Percentiles rank a stretch among this genome's conserved stretches.
Evolutionary conservation across 2,797 vertebrate species (phyloP).

Genomic region (Pipistrellus nathusii): DNA sequence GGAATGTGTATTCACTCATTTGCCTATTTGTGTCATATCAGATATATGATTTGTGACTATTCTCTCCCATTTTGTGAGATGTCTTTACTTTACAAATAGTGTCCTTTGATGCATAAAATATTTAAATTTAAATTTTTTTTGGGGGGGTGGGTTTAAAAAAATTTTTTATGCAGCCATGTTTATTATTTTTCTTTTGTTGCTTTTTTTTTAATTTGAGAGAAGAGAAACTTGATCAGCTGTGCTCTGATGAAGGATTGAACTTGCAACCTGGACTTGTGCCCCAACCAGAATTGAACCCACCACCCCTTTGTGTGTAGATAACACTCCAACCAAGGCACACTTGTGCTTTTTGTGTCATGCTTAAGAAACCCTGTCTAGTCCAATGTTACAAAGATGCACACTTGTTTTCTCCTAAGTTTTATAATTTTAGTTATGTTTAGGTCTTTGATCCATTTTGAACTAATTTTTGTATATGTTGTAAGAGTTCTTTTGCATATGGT

Average conservation of each 20-base stretch:
- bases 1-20: background rate
- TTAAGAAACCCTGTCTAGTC: background rate
- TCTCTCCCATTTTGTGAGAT: background rate
- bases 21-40: background rate
- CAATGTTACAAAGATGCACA: background rate
- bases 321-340: background rate
- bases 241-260: background rate
- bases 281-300: background rate
- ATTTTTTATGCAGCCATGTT: background rate
- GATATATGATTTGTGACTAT: background rate
- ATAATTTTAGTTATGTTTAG: conserved; percentile 13
- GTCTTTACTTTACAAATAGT: background rate
- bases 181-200: conserved; percentile 7
- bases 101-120: background rate
- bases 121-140: background rate
- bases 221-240: background rate
- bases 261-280: background rate
- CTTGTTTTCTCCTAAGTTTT: background rate
- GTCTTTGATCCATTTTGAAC: background rate
- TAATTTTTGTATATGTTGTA: background rate
- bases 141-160: too few species aligned
- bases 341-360: background rate
- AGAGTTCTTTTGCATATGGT: background rate
- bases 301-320: background rate
- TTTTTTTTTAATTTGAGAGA: background rate